phyloP scores from a whole-genome alignment of 1,140 invertebrate species.

The Patella vulgata region DNA sequence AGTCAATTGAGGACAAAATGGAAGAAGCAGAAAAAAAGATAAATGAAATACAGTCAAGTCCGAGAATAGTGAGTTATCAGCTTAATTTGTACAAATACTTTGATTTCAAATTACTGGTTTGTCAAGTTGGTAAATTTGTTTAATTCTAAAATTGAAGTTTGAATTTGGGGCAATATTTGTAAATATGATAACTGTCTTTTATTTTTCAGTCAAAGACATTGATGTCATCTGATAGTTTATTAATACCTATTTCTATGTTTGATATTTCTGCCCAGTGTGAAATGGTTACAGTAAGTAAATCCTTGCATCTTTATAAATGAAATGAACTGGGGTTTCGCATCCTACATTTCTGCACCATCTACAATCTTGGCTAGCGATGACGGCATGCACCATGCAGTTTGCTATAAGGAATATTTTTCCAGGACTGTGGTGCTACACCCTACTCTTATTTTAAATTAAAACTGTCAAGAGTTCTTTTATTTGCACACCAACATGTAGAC shows the following conservation, averaged over 20 bases:
- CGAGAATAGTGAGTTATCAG: not conserved
- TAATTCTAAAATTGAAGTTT: not conserved
- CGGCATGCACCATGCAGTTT: too few relatives aligned
- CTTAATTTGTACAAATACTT: not conserved
- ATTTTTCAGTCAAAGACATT: too few relatives aligned
- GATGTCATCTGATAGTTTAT: constrained; percentile 11
- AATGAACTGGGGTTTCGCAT: too few relatives aligned
- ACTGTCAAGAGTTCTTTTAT: too few relatives aligned
- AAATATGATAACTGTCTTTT: not conserved
- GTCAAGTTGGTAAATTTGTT: not conserved
- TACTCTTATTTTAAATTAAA: too few relatives aligned
- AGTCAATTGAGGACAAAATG: constrained; percentile 39
- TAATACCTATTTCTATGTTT: constrained; percentile 24
- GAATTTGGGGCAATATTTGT: not conserved
- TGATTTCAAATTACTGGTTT: not conserved
- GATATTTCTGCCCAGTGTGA: constrained; percentile 73
- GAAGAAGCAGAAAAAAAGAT: constrained; percentile 34
- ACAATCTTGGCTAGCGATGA: too few relatives aligned
- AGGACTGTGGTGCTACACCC: too few relatives aligned
- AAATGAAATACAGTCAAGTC: constrained; percentile 15
- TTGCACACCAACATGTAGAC: too few relatives aligned
- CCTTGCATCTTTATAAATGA: constrained; percentile 77
- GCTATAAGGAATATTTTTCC: too few relatives aligned
- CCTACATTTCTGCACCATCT: too few relatives aligned
- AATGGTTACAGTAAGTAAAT: constrained; percentile 64